A percentile compares a stretch with the other conserved stretches of the same genome.
These are phyloP conservation scores for Romanogobio albipinnatus DNA, from an alignment of 2,113 vertebrate genomes.

Conservation along the genomic window DNA sequence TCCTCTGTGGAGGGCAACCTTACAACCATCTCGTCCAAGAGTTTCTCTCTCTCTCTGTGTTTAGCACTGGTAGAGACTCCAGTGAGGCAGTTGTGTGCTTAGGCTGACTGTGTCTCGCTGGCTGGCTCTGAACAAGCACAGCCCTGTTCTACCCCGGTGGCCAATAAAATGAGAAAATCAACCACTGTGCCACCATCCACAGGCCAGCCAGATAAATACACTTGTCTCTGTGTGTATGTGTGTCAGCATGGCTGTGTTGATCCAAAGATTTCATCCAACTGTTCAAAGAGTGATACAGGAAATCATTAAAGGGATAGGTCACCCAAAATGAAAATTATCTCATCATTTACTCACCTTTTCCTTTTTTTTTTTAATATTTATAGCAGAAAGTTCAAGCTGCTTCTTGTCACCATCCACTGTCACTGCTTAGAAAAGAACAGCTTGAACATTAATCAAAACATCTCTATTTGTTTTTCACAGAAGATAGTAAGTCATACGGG, in stretches of 20 bases:
- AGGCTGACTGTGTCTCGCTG: slow-evolving; percentile 74
- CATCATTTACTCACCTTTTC: background rate
- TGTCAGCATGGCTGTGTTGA: slow-evolving; percentile 11
- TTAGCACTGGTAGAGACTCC: slow-evolving; percentile 69
- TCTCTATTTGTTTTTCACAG: background rate
- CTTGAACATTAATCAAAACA: background rate
- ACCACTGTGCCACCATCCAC: slow-evolving; percentile 73
- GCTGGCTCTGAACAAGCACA: slow-evolving; percentile 83
- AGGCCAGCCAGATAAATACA: slow-evolving; percentile 60
- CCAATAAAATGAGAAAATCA: slow-evolving; percentile 87
- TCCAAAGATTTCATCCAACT: slow-evolving; percentile 32
- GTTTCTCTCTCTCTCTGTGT: slow-evolving; percentile 21
- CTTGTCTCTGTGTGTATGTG: slow-evolving; percentile 52
- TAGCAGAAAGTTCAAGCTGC: background rate
- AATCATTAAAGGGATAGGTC: background rate
- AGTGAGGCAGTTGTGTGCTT: slow-evolving; percentile 63
- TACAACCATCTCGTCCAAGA: background rate
- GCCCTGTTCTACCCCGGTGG: slow-evolving; percentile 84
- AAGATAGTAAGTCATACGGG: background rate
- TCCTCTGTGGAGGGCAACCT: background rate
- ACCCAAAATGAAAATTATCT: background rate
- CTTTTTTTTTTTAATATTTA: too few species aligned
- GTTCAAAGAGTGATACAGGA: slow-evolving; percentile 16
- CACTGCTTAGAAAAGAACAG: background rate
- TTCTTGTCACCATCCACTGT: background rate